Base-by-base conservation (phyloP, 2,797 vertebrate genomes). In the Luscinia luscinia region DNA sequence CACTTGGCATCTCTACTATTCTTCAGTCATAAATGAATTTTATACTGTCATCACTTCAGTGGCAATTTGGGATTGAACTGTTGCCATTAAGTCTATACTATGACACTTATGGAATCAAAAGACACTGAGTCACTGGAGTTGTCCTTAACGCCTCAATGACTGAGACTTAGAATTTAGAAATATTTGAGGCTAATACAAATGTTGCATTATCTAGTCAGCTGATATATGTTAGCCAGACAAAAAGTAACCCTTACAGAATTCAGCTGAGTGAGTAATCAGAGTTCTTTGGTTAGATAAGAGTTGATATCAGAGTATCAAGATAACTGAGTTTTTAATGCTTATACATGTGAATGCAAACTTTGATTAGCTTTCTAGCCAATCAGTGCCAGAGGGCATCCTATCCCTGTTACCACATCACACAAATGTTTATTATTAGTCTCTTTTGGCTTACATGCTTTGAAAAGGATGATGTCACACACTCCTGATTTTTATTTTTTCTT, bases 1-100 rank as follows among this genome's bases (percentile, higher is more conserved):
- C 34, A 34, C 15, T 86, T 91, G 73, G 69, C 82, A 51, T 46
- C 30, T 57, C 41, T 88, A 7, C 45, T 72, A 2, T 15, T 83
- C 19, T 67, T 41, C 34, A 54, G 41, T 57, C 82, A 46, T 67
- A 78, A 81, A 85, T 89, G 12, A 38, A 30, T 91, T 90, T 84
- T 52, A 48, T 23, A 27, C 7, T 51, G 46, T 62, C 38, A 30
- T 24, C 90, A 23, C 46, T 88, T 81, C 62, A 34, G 62, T 43
- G 80, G 69, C 73, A 87, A 89, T 93, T 92, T 59, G 41, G 36
- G 40, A 28, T 83, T 93, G 87, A 89, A 75, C n/a, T 68, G 20
- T n/a, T 94, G 87, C 82, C 72, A 77, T 89, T 86, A 62, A 41
- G 49, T n/a, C 57, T 68, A 1, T n/a, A 11, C 63, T 9, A 4